Evolutionary conservation across 1,140 invertebrate genomes (phyloP).

Genomic region (Sminthurides bifidus): DNA sequence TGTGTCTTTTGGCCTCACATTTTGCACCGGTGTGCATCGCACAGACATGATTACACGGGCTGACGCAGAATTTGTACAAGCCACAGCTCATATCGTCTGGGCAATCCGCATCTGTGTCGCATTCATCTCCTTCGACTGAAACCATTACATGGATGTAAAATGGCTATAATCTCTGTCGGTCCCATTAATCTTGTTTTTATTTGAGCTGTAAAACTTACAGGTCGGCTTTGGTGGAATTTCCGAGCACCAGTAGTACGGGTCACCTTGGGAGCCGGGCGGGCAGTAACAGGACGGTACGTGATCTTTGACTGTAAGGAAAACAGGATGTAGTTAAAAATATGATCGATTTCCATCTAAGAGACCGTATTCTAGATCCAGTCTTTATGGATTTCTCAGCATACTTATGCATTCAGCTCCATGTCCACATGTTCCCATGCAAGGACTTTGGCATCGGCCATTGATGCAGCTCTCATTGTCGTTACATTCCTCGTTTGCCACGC

Average conservation of each 20-base stretch:
- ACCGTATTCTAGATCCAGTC: background rate
- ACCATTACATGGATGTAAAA: slow-evolving; percentile 1
- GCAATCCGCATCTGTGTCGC: slow-evolving; percentile 28
- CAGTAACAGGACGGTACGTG: slow-evolving; percentile 30
- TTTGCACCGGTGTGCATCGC: slow-evolving; percentile 31
- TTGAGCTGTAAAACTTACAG: slow-evolving; percentile 16
- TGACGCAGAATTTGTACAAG: slow-evolving; percentile 28
- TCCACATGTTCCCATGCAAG: slow-evolving; percentile 44
- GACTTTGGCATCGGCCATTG: slow-evolving; percentile 65
- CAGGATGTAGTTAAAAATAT: background rate
- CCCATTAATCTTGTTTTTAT: background rate
- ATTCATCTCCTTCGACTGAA: slow-evolving; percentile 31
- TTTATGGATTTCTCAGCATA: slow-evolving; percentile 6
- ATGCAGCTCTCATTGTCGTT: slow-evolving; percentile 58
- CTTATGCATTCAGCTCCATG: slow-evolving; percentile 30
- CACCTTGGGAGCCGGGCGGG: slow-evolving; percentile 25
- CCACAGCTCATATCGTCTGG: slow-evolving; percentile 32
- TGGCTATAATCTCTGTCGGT: background rate
- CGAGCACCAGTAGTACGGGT: slow-evolving; percentile 30
- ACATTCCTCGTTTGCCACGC: slow-evolving; percentile 65
- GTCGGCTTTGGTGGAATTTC: slow-evolving; percentile 28
- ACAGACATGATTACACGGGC: slow-evolving; percentile 31
- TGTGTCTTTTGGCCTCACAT: slow-evolving; percentile 30
- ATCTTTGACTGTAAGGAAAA: slow-evolving; percentile 23
- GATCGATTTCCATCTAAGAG: background rate